Conservation (phyloP, 2,797 vertebrate species). For the Enteromius fasciolatus region DNA sequence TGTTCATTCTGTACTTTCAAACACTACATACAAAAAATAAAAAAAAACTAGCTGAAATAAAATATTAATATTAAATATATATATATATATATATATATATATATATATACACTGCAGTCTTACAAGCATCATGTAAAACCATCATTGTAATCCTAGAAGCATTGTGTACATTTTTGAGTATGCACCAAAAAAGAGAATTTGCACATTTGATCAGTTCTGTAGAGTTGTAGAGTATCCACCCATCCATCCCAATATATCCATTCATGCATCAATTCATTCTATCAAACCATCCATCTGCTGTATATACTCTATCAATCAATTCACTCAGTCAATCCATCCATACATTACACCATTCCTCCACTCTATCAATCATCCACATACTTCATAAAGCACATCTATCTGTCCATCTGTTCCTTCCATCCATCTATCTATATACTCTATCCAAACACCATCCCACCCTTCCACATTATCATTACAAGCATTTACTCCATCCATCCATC, state of each 20-base stretch:
- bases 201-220: background rate
- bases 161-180: background rate
- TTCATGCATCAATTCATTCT: background rate
- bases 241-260: background rate
- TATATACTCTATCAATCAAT: background rate
- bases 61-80: background rate
- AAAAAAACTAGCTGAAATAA: background rate
- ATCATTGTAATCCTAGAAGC: no score
- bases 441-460: no score
- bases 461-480: background rate
- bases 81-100: no score
- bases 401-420: background rate
- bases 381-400: background rate
- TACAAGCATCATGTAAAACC: background rate
- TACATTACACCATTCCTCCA: background rate
- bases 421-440: background rate
- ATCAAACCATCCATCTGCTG: background rate
- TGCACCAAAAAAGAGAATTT: background rate
- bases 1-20: background rate
- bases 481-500: background rate
- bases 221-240: background rate
- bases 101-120: background rate
- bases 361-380: background rate
- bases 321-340: background rate
- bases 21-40: background rate